These are phyloP conservation scores for Cosmia pyralina DNA, from an alignment of 2,888 invertebrate species.

Conservation along the genomic window DNA sequence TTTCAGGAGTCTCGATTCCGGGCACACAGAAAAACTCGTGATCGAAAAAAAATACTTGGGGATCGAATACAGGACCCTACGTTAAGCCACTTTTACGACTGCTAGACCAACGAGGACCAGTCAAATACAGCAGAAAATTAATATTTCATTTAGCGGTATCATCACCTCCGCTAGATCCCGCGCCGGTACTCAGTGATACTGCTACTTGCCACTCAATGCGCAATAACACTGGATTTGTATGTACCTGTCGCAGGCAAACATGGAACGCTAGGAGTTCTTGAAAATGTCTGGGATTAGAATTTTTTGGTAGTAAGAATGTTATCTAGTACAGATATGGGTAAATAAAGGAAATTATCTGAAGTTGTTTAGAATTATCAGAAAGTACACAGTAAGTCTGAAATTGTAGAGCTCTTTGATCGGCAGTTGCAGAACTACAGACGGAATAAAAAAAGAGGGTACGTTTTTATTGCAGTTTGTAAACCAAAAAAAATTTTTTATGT, in stretches of 20 bases:
- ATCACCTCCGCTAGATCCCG: constrained; percentile 70
- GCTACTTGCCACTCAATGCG: constrained; percentile 82
- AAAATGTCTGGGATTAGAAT: constrained; percentile 53
- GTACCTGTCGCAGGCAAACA: constrained; percentile 69
- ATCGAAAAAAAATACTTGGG: no score
- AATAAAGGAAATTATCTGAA: no score
- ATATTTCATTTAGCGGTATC: constrained; percentile 58
- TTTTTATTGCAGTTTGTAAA: no score
- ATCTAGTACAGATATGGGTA: no score
- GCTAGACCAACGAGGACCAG: neutral
- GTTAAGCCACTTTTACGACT: neutral
- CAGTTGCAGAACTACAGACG: no score
- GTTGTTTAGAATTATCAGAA: no score
- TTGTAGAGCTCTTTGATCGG: no score
- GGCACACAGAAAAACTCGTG: no score
- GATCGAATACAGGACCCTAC: neutral
- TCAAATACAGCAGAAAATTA: neutral
- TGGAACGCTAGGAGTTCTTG: constrained; percentile 13
- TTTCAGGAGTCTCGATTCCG: no score
- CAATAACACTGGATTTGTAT: constrained; percentile 89
- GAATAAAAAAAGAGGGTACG: no score
- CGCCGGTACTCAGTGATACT: constrained; percentile 75
- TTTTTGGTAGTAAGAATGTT: neutral
- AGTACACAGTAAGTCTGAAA: no score
- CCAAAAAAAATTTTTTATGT: no score